Evolutionary conservation across 1,140 invertebrate species (phyloP).

Genomic region (Bombus waltoni): DNA sequence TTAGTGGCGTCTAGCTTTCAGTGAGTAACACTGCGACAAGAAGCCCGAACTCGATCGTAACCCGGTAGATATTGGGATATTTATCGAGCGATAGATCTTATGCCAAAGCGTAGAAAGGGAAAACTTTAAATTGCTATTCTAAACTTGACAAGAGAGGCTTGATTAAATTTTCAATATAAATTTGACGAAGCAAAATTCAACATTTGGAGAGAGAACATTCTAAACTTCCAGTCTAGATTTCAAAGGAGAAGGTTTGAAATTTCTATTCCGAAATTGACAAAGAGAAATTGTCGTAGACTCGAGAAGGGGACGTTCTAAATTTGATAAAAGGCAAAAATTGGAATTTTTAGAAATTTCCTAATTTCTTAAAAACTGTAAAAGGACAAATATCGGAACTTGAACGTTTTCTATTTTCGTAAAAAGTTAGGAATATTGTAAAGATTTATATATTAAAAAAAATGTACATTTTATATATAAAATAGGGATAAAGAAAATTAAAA

Average conservation of each 20-base stretch:
- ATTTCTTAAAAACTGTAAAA: not conserved
- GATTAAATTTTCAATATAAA: too few relatives aligned
- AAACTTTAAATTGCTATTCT: not conserved
- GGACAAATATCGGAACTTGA: not conserved
- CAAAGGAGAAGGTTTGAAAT: too few relatives aligned
- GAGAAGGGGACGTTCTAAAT: too few relatives aligned
- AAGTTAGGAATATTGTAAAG: not conserved
- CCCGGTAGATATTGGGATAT: not conserved
- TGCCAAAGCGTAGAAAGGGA: not conserved
- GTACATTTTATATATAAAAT: too few relatives aligned
- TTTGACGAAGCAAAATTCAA: too few relatives aligned
- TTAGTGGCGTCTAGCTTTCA: conserved; percentile 56
- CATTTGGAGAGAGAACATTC: not conserved
- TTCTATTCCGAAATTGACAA: too few relatives aligned
- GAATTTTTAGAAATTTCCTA: not conserved
- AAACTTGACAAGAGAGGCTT: not conserved
- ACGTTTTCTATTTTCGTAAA: not conserved
- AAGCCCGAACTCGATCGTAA: conserved; percentile 46
- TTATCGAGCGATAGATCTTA: conserved; percentile 23
- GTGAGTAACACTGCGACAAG: conserved; percentile 41
- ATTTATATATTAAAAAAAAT: not conserved
- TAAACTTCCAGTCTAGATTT: too few relatives aligned
- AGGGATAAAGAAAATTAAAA: too few relatives aligned
- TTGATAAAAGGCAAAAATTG: not conserved
- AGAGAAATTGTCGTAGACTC: too few relatives aligned